Evolutionary conservation across 2,797 vertebrate species (phyloP), one percentile per base, ranked within the genome.

Genomic region (Danio kyathit): DNA sequence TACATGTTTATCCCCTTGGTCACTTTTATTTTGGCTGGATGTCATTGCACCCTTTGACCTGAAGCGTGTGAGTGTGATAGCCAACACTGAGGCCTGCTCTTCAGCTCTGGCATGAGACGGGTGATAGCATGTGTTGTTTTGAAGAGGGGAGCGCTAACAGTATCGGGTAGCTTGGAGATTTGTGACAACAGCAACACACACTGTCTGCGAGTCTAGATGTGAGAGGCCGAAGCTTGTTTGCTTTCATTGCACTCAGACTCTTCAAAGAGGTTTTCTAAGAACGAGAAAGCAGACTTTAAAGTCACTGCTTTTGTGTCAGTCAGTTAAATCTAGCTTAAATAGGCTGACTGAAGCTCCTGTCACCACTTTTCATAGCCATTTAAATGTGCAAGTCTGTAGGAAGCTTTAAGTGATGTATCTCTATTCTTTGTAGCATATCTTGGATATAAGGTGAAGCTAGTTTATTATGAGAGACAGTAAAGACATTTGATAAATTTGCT

Each of bases 1-100:
- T 91, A 79, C 79, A 83, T 82, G 77, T 69, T 29, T 29, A 79
- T 84, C 74, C 89, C 83, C 86, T 76, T 82, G 82, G 83, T 79
- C 82, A 65, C 84, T 61, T 83, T 63, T 79, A 17, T 86, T 82
- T 84, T 74, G 71, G 71, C 49, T 74, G 57, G 48, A 44, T 7
- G n/a, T 46, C 7, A 38, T 48, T 79, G 64, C 73, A 46, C 40
- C 5, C 65, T 41, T 74, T 57, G 65, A 61, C 67, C 81, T 44
- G 29, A 74, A 76, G 67, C 9, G 8, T 82, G 64, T 63, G 52
- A 60, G 38, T 4, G 12, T 51, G 74, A 77, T 70, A 76, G 52
- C 29, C 17, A 81, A 67, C 51, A 44, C 57, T 40, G 51, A 60
- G 40, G 40, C 12, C 52, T n/a, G 14, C 56, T 51, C 17, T 65